Conservation (phyloP, 2,888 invertebrate species). For the Standfussiana lucernea region DNA sequence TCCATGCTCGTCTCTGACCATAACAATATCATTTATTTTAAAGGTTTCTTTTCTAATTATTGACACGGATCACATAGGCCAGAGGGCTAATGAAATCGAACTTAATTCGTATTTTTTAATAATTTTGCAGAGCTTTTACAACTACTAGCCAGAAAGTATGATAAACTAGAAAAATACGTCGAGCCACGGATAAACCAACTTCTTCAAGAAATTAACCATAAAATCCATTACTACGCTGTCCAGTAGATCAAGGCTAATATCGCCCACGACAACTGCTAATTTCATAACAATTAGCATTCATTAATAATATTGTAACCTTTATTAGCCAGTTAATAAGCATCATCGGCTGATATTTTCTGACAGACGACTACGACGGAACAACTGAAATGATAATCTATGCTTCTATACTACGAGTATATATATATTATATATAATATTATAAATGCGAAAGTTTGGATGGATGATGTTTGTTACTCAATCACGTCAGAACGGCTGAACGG, state of each 20-base stretch:
- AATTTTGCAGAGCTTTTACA: neutral
- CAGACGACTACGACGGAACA: too few relatives aligned
- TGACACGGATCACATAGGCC: neutral
- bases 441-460: too few relatives aligned
- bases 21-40: conserved; percentile 8
- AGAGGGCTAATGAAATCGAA: neutral
- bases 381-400: too few relatives aligned
- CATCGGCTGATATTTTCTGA: conserved; percentile 5
- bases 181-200: neutral
- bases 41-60: neutral
- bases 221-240: conserved; percentile 60
- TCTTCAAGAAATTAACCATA: conserved; percentile 56
- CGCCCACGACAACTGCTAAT: conserved; percentile 78
- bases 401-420: too few relatives aligned
- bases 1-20: neutral
- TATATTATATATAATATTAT: too few relatives aligned
- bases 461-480: too few relatives aligned
- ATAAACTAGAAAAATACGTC: neutral
- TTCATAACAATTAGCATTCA: conserved; percentile 81
- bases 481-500: too few relatives aligned
- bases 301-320: conserved; percentile 70
- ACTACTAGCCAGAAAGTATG: neutral
- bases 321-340: conserved; percentile 61
- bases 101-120: neutral
- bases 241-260: conserved; percentile 78